Base-by-base conservation (phyloP, 2,113 vertebrate genomes). In the Columbina picui region DNA sequence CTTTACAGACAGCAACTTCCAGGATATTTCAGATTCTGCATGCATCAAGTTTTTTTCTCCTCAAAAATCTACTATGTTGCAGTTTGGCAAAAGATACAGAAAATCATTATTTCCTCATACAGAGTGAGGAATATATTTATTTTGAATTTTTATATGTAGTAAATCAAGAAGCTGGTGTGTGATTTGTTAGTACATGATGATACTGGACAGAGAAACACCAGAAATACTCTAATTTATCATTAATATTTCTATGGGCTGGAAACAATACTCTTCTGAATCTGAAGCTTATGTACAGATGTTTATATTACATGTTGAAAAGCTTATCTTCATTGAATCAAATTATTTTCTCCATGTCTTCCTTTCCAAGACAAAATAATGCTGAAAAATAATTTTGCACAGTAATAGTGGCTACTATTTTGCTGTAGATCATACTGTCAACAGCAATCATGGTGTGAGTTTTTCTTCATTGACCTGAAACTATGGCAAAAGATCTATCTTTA, bases 161-260 rank as follows among this genome's bases (percentile, higher is more conserved):
- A 67, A 59, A 32, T 57, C 15, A 75, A 47, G 49, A 78, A 87
- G 1, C 2, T 77, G 7, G 6, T 12, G 3, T 39, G 7, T 30
- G 14, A 86, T 45, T 52, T 6, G 69, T 63, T 45, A 64, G 7
- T 15, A 41, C 6, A n/a, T 0, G 0, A 47, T 23, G 2, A 26
- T 30, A 59, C 9, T 67, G 27, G 34, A 64, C 29, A 75, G 14
- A 14, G 15, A 78, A 60, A 1, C 18, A 59, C 9, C 9, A 79
- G 14, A 65, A 79, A 73, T 4, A 60, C 93, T 32, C 1, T 71
- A 12, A 45, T 47, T 56, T 78, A 12, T 30, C 14, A 26, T 27
- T 1, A 57, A n/a, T 60, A 3, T 43, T 84, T 64, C 25, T n/a
- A 16, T 38, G 22, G 27, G 3, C 13, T 70, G 19, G 49, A 60